Percentiles rank a stretch among this genome's conserved stretches.
These are phyloP conservation scores for Pedicia rivosa DNA, from an alignment of 2,888 invertebrate genomes.

Conservation along the genomic window DNA sequence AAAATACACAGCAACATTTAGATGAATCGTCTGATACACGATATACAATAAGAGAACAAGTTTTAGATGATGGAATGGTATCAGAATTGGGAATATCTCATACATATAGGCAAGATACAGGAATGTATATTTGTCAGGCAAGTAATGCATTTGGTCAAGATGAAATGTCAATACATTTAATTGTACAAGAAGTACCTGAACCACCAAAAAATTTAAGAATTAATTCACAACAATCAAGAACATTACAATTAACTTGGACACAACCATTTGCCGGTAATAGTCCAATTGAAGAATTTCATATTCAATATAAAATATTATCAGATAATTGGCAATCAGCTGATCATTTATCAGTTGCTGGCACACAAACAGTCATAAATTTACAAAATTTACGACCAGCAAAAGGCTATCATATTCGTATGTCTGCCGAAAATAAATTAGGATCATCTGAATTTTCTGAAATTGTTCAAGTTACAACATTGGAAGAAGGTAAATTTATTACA, in stretches of 20 bases:
- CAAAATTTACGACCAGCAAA: slow-evolving; percentile 72
- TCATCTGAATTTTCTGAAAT: slow-evolving; percentile 76
- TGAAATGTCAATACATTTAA: slow-evolving; percentile 76
- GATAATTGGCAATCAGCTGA: slow-evolving; percentile 72
- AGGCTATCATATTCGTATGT: slow-evolving; percentile 73
- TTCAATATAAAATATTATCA: slow-evolving; percentile 76
- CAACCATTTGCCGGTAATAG: slow-evolving; percentile 81
- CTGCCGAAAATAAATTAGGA: slow-evolving; percentile 80
- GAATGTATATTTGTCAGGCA: slow-evolving; percentile 73
- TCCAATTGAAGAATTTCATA: slow-evolving; percentile 72
- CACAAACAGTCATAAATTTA: slow-evolving; percentile 65
- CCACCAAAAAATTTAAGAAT: slow-evolving; percentile 74
- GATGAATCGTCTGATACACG: slow-evolving; percentile 56
- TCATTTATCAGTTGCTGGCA: slow-evolving; percentile 65
- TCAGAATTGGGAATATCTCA: slow-evolving; percentile 73
- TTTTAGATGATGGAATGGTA: slow-evolving; percentile 62
- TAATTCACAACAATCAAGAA: slow-evolving; percentile 68
- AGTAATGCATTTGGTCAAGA: slow-evolving; percentile 86
- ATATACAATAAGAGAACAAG: slow-evolving; percentile 61
- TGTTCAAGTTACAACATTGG: slow-evolving; percentile 69
- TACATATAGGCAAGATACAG: slow-evolving; percentile 77
- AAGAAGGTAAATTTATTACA: slow-evolving; percentile 35
- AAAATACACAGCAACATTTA: slow-evolving; percentile 50
- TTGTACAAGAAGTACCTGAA: slow-evolving; percentile 84
- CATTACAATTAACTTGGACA: slow-evolving; percentile 76